phyloP scores from a whole-genome alignment of 1,140 invertebrate species.

The Stegodyphus mimosarum region DNA sequence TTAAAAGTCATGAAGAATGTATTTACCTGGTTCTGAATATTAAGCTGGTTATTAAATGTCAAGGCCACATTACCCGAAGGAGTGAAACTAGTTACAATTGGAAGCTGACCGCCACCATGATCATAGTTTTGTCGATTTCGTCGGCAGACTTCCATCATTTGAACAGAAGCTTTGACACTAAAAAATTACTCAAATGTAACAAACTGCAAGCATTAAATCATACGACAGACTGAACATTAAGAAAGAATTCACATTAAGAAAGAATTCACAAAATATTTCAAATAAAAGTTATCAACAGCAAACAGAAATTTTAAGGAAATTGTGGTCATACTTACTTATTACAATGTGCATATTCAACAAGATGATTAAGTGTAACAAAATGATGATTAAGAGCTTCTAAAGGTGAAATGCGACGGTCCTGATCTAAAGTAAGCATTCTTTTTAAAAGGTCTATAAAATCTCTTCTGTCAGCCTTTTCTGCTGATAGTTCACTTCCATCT shows the following conservation, averaged over 20 bases:
- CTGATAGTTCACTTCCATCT: slow-evolving; percentile 92
- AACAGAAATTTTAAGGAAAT: background rate
- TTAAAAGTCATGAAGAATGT: background rate
- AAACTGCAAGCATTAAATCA: too few species aligned
- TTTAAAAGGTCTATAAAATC: slow-evolving; percentile 98
- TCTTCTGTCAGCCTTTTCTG: slow-evolving; percentile 94
- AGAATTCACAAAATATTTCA: background rate
- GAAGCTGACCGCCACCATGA: slow-evolving; percentile 57
- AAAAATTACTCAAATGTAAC: background rate
- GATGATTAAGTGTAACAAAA: slow-evolving; percentile 91
- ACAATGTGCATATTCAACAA: slow-evolving; percentile 96
- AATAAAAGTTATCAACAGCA: background rate
- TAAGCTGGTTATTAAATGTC: slow-evolving; percentile 84
- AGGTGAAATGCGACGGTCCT: slow-evolving; percentile 93
- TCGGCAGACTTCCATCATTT: slow-evolving; percentile 92
- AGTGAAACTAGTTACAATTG: slow-evolving; percentile 75
- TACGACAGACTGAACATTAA: too few species aligned
- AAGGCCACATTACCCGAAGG: slow-evolving; percentile 82
- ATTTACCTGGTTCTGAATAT: slow-evolving; percentile 68
- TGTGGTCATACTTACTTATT: slow-evolving; percentile 75
- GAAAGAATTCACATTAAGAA: too few species aligned
- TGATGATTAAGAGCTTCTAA: slow-evolving; percentile 94
- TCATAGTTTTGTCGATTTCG: slow-evolving; percentile 58
- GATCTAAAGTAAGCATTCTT: slow-evolving; percentile 97
- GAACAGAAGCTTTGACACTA: slow-evolving; percentile 88